phyloP scores from a whole-genome alignment of 2,797 vertebrate genomes.

The Clarias pachynema region DNA sequence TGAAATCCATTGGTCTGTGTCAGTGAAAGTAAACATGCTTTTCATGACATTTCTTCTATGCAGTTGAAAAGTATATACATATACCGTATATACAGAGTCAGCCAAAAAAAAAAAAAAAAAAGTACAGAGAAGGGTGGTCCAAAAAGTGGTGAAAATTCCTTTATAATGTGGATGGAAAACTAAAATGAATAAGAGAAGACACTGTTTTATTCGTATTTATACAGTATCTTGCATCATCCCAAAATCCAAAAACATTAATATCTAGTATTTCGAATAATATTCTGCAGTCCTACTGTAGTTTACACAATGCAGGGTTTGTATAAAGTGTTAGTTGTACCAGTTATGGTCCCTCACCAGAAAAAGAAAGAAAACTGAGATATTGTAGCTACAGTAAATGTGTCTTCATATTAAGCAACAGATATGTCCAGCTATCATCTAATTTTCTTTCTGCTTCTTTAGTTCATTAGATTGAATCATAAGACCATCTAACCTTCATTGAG shows the following conservation, averaged over 20 bases:
- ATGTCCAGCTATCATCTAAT: neutral
- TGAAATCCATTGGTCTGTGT: neutral
- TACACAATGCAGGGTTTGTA: neutral
- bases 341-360: neutral
- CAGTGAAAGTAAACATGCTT: neutral
- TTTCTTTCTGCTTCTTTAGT: neutral
- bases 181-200: neutral
- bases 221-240: neutral
- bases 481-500: neutral
- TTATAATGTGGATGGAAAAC: neutral
- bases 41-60: neutral
- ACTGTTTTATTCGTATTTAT: neutral
- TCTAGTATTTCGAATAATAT: neutral
- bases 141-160: neutral
- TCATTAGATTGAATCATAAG: neutral
- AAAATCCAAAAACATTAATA: neutral
- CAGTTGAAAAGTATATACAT: neutral
- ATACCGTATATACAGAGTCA: too few relatives aligned
- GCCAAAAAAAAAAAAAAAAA: too few relatives aligned
- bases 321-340: neutral
- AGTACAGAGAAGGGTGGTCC: neutral
- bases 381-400: neutral
- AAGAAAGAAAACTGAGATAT: neutral
- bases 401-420: neutral
- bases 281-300: neutral